phyloP scores from a whole-genome alignment of 2,113 vertebrate species.

The Physeter macrocephalus region DNA sequence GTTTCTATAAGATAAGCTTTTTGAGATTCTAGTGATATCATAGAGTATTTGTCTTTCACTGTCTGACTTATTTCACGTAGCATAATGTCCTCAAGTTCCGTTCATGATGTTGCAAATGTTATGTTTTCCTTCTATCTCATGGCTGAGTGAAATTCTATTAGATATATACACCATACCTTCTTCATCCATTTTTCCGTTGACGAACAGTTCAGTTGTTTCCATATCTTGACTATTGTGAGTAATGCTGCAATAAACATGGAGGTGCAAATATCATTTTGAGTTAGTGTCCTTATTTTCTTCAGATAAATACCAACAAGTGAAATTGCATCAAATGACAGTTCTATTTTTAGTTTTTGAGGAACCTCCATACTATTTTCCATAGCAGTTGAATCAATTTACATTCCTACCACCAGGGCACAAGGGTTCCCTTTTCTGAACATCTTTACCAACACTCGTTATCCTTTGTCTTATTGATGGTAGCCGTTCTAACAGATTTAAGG shows the following conservation, averaged over 20 bases:
- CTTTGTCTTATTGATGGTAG: background rate
- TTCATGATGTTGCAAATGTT: background rate
- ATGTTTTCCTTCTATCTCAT: background rate
- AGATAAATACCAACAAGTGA: background rate
- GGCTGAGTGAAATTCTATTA: background rate
- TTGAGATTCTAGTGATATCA: background rate
- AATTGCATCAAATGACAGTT: background rate
- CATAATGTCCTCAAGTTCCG: background rate
- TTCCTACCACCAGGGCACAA: background rate
- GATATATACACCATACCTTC: background rate
- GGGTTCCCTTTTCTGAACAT: background rate
- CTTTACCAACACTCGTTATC: background rate
- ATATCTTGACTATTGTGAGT: background rate
- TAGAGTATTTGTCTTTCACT: background rate
- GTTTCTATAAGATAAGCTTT: background rate
- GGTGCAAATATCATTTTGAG: background rate
- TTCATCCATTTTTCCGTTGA: background rate
- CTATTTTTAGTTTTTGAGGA: background rate
- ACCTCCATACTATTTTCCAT: background rate
- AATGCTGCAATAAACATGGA: background rate
- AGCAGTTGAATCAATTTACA: background rate
- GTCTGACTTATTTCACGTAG: background rate
- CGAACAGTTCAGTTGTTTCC: background rate
- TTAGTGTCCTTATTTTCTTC: too few relatives aligned
- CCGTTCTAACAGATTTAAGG: background rate